Conservation (phyloP, 2,888 invertebrate genomes). For the Meta bourneti region DNA sequence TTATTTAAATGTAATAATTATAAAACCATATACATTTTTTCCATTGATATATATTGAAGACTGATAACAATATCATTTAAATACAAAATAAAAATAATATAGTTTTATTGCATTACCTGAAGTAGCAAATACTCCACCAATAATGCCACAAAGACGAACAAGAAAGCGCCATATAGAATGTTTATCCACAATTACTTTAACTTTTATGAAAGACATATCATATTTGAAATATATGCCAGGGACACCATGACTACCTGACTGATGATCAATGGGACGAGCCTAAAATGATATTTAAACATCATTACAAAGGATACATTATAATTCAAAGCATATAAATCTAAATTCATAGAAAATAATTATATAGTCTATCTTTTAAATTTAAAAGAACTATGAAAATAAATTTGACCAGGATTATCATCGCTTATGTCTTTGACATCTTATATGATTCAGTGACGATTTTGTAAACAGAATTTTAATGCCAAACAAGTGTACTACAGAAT, state of each 20-base stretch:
- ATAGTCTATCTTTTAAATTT: too few relatives aligned
- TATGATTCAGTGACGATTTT: too few relatives aligned
- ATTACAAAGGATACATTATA: neutral
- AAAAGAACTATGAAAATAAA: too few relatives aligned
- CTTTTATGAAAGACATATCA: slow-evolving; percentile 93
- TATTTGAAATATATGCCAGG: slow-evolving; percentile 98
- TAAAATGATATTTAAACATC: slow-evolving; percentile 80
- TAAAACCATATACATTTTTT: too few relatives aligned
- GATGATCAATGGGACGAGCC: slow-evolving; percentile 87
- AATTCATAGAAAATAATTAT: too few relatives aligned
- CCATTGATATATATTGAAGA: too few relatives aligned
- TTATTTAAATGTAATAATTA: too few relatives aligned
- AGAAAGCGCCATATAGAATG: slow-evolving; percentile 88
- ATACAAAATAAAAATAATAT: too few relatives aligned
- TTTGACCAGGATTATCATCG: too few relatives aligned
- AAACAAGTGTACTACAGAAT: neutral
- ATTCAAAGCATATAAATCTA: too few relatives aligned
- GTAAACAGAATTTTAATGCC: neutral
- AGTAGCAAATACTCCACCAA: slow-evolving; percentile 95
- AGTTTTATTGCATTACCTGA: slow-evolving; percentile 83
- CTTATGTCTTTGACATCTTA: neutral
- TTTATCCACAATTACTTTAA: slow-evolving; percentile 87
- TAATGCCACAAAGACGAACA: slow-evolving; percentile 92
- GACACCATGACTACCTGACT: slow-evolving; percentile 92
- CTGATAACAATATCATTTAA: too few relatives aligned